These are phyloP conservation scores for Hirudo medicinalis DNA, from an alignment of 1,140 invertebrate species.

Conservation along the genomic window DNA sequence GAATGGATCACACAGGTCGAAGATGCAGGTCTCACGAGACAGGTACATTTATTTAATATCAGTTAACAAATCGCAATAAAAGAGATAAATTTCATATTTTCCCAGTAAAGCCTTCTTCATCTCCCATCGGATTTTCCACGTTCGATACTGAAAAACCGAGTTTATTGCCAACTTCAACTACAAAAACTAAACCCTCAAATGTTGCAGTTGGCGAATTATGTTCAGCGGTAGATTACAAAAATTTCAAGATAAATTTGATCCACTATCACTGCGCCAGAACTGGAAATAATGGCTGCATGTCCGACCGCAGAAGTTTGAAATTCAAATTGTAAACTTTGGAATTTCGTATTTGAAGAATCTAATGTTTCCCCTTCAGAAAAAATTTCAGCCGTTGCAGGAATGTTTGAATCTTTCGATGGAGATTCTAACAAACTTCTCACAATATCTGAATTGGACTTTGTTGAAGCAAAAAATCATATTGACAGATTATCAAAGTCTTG, in stretches of 20 bases:
- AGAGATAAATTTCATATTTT: not conserved
- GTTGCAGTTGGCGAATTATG: slow-evolving; percentile 18
- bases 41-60: not conserved
- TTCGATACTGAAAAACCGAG: slow-evolving; percentile 4
- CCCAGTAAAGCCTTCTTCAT: not conserved
- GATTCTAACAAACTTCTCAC: slow-evolving; percentile 58
- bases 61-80: not conserved
- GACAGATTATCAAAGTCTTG: slow-evolving; percentile 54
- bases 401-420: slow-evolving; percentile 64
- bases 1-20: slow-evolving; percentile 40
- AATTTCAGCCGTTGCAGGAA: slow-evolving; percentile 59
- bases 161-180: slow-evolving; percentile 1
- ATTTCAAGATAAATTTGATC: slow-evolving; percentile 55
- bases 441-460: slow-evolving; percentile 52
- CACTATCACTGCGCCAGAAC: slow-evolving; percentile 58
- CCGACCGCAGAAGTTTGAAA: slow-evolving; percentile 34
- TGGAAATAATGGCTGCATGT: slow-evolving; percentile 32
- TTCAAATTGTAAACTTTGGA: not conserved
- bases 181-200: not conserved
- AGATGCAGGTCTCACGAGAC: slow-evolving; percentile 1
- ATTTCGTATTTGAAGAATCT: not conserved
- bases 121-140: not conserved
- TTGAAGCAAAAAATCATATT: slow-evolving; percentile 52
- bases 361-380: slow-evolving; percentile 45
- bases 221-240: slow-evolving; percentile 29